Conservation (phyloP, 2,797 vertebrate genomes). For the Halcyon chelicuti region DNA sequence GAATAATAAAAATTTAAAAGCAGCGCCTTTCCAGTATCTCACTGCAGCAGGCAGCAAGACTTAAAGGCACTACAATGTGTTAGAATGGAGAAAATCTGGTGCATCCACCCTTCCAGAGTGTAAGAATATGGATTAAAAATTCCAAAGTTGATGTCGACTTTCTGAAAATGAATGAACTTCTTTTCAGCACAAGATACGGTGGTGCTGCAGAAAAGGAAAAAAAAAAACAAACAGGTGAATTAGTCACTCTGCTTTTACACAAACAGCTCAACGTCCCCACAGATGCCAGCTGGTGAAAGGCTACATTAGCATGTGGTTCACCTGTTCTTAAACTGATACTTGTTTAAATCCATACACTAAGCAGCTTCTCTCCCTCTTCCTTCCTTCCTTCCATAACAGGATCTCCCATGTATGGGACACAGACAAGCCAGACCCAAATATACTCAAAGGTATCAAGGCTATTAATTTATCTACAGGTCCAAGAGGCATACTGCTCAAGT, state of each 20-base stretch:
- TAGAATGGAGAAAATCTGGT: conserved; percentile 73
- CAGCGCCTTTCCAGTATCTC: conserved; percentile 75
- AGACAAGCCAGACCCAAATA: neutral
- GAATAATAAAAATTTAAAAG: conserved; percentile 66
- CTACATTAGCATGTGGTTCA: neutral
- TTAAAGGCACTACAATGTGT: conserved; percentile 87
- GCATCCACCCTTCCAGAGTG: conserved; percentile 73
- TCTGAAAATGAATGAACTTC: conserved; percentile 59
- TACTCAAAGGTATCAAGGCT: neutral
- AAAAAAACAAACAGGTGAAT: neutral
- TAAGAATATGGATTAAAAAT: conserved; percentile 65
- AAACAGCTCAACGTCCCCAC: neutral
- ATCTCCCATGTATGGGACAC: neutral
- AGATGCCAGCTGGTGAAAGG: neutral
- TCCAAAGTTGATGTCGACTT: conserved; percentile 50
- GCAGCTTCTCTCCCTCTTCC: neutral
- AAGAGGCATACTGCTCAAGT: neutral
- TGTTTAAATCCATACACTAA: neutral
- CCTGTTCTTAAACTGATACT: neutral
- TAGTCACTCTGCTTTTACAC: neutral
- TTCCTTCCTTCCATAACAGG: neutral
- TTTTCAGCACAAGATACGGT: conserved; percentile 60
- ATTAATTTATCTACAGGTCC: neutral
- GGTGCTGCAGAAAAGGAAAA: conserved; percentile 57
- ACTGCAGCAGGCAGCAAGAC: conserved; percentile 72